Evolutionary conservation across 1,140 invertebrate genomes (phyloP).

Genomic region (Sycobia sp.): DNA sequence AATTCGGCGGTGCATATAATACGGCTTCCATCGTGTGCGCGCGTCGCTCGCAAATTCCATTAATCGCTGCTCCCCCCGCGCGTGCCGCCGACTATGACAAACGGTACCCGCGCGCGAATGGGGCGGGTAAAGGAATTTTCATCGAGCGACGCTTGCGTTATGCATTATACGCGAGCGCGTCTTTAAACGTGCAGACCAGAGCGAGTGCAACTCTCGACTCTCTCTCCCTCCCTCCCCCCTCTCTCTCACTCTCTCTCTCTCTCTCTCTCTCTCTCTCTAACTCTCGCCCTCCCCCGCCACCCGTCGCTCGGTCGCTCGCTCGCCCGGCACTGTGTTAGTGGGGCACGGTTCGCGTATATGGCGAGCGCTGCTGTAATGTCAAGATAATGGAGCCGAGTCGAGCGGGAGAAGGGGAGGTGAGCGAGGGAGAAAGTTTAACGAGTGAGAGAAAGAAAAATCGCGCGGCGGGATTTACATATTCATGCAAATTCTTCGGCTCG

Average conservation of each 20-base stretch:
- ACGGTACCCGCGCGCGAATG: no score
- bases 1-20: no score
- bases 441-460: constrained; percentile 49
- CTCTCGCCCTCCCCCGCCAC: background rate
- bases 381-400: constrained; percentile 53
- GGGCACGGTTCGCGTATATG: constrained; percentile 3
- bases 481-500: constrained; percentile 14
- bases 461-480: constrained; percentile 18
- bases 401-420: constrained; percentile 55
- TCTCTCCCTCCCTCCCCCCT: no score
- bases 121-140: constrained; percentile 4
- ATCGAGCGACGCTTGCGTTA: constrained; percentile 16
- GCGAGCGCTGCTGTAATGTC: constrained; percentile 38
- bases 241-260: no score
- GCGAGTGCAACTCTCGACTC: constrained; percentile 9
- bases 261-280: no score
- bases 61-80: background rate
- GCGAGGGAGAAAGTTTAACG: constrained; percentile 49
- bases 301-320: background rate
- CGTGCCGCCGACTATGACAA: background rate
- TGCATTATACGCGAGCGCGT: no score
- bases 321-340: constrained; percentile 27
- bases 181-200: constrained; percentile 16
- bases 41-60: background rate
- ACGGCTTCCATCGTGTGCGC: no score